Base-by-base conservation (phyloP, 2,113 vertebrate species). In the Pseudonaja textilis region DNA sequence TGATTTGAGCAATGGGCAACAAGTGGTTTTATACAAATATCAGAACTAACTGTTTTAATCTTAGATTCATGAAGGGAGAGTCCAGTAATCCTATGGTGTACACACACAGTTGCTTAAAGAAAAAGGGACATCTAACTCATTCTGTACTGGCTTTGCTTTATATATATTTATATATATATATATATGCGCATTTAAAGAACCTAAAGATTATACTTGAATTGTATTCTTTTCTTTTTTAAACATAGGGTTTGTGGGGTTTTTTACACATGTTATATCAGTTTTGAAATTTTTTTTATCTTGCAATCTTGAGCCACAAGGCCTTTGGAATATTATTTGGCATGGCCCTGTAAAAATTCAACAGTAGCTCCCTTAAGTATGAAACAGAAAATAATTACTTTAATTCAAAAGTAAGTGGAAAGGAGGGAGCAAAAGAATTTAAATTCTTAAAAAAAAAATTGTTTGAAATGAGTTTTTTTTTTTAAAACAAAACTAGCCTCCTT, bases 261-360 rank as follows among this genome's bases (percentile, higher is more conserved):
- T 97, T 98, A 98, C 96, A 98, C 39, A 23, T n/a, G 18, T 92
- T 88, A 74, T 34, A 74, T 34, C 90, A 50, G 26, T 86, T 97
- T 96, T 98, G 98, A 98, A 99, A 98, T 22, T 98, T 50, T 50
- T 98, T 98, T 98, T 98, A 98, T 98, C 98, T 98, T 99, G 98
- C 98, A 98, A 96, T 98, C 98, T 99, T 99, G 98, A 99, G 98
- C 98, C 98, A 98, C 97, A 97, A 98, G 98, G 98, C 98, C 89
- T 52, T 93, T 61, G 42, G 74, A 42, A 14, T 74, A 98, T 98
- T 97, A 97, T 93, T 93, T 90, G 86, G 56, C 92, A 96, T 96
- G 96, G 95, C 95, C 95, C 98, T 97, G 93, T 95, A 96, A 95
- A 96, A 91, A 96, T 34, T 69, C 90, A 0, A 96, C 93, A 96